Base-by-base conservation (phyloP, 2,888 invertebrate species). In the Agrotis ipsilon region DNA sequence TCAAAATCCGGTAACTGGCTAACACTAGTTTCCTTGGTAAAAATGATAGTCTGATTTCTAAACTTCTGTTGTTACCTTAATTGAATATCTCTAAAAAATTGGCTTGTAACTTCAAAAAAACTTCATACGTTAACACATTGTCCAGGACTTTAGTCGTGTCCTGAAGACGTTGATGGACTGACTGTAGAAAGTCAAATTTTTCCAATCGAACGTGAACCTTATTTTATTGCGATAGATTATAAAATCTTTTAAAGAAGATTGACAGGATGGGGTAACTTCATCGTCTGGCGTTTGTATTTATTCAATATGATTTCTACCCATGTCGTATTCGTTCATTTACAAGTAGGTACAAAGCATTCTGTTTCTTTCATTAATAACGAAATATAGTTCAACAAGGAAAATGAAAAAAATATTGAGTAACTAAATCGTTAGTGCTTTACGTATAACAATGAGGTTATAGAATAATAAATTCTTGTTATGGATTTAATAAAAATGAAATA, bases 351-450 rank as follows among this genome's bases (percentile, higher is more conserved):
- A 14, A 24, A 61, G 6, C n/a, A 57, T 14, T 5, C 9, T 24
- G 46, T 51, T n/a, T 16, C 27, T 3, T 39, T 45, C 51, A 52
- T 32, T 58, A 43, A 19, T 19, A 32, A 48, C n/a, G 3, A 32
- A 54, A 58, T 9, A 5, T 7, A 69, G 58, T 27, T 21, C 45
- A 76, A 59, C n/a, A 74, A 79, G 80, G 67, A 79, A 79, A 79
- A 60, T 18, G 0, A 19, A 49, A 62, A 57, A 54, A 55, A 0
- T n/a, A 45, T n/a, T n/a, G n/a, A 24, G 13, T 13, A 45, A 52
- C 18, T 49, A 49, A 67, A 21, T 60, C 7, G n/a, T 48, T 46
- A 43, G 14, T 4, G 4, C 9, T 66, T 48, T 45, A 73, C 27
- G 18, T 52, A 18, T 24, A 49, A 66, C 14, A 32, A 73, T 63